These are phyloP conservation scores for Chelon labrosus DNA, from an alignment of 2,797 vertebrate genomes.

Conservation along the genomic window DNA sequence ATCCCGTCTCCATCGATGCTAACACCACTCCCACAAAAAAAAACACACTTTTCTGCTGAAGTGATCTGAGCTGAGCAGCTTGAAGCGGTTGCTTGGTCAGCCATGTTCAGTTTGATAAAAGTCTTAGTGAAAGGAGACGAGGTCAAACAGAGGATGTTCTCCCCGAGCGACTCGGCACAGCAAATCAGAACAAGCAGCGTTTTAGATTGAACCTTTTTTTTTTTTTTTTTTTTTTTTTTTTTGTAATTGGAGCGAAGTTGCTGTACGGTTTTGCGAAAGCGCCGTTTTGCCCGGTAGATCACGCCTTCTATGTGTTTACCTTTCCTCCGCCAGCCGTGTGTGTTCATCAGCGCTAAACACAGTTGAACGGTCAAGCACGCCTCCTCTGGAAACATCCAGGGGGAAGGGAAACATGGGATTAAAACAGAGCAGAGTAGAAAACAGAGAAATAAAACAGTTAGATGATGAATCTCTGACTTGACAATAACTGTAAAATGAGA, in stretches of 20 bases:
- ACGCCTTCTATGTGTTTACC: background rate
- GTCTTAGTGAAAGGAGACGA: conserved; percentile 55
- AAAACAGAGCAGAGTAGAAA: conserved; percentile 5
- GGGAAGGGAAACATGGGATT: background rate
- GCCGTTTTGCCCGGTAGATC: background rate
- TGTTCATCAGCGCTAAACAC: conserved; percentile 6
- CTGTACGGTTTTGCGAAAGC: conserved; percentile 10
- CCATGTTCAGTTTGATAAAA: conserved; percentile 60
- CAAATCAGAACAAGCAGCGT: conserved; percentile 48
- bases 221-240: conserved; percentile 5
- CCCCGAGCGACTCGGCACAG: conserved; percentile 35
- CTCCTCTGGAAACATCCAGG: background rate
- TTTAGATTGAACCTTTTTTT: conserved; percentile 37
- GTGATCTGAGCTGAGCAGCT: conserved; percentile 41
- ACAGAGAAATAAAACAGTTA: background rate
- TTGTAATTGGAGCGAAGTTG: conserved; percentile 1
- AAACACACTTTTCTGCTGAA: conserved; percentile 31
- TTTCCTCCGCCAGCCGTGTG: background rate
- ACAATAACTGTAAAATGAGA: background rate
- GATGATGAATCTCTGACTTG: background rate
- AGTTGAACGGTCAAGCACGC: background rate
- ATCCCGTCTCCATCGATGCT: background rate
- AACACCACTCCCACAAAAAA: conserved; percentile 2
- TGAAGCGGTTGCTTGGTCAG: conserved; percentile 43
- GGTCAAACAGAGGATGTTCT: conserved; percentile 52